Evolutionary conservation across 2,888 invertebrate genomes (phyloP), one percentile per base, ranked within the genome.

Genomic region (Habrosyne pyritoides): DNA sequence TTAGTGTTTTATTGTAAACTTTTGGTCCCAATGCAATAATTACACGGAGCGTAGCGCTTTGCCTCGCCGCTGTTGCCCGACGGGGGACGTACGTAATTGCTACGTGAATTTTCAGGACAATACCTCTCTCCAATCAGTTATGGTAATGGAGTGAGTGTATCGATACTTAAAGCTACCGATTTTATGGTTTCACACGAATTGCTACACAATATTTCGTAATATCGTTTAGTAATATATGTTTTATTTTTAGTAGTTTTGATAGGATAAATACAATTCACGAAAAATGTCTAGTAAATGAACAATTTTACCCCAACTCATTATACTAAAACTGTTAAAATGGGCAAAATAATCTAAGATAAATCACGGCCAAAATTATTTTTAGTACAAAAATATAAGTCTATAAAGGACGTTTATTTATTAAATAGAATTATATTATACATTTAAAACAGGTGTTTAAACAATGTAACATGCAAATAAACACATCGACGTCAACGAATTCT

Each of bases 111-210:
- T 78, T 78, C 77, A 66, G 68, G 69, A 75, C 76, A 73, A 75
- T 73, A 69, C 73, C 72, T 64, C 72, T 68, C 74, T 77, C 76
- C 87, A 89, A 89, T 91, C 87, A 89, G 83, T 80, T 89, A 90
- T 91, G 90, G 79, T 86, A 89, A 89, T 88, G 81, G 77, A 75
- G 73, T 74, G 74, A 66, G 73, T 70, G 78, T 78, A 81, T 80
- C 78, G 79, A 82, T 81, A 77, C 73, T 68, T 56, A 61, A 66
- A 68, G 28, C 18, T 18, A 66, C 67, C 66, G 66, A 73, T 73
- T 76, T 75, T 69, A 67, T 65, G 26, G 12, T 21, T 8, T 21
- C 28, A 21, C 30, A 30, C 21, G 30, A 28, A 50, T 0, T 33
- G 5, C 10, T 28, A 28, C 6, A n/a, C n/a, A n/a, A n/a, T n/a